Conservation (phyloP, 2,113 vertebrate species). For the Antechinus stuartii region DNA sequence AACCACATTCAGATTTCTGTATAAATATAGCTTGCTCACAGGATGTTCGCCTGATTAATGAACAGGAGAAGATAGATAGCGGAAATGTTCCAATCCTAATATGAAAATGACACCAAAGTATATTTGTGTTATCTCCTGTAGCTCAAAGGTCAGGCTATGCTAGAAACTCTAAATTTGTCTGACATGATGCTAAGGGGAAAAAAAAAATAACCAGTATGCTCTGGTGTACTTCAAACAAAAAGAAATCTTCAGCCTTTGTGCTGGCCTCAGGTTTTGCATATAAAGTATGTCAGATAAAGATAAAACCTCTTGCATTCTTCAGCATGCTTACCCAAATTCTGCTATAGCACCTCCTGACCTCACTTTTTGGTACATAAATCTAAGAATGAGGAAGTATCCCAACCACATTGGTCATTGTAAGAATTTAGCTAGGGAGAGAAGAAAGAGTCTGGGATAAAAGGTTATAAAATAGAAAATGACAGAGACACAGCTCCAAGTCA, state of each 20-base stretch:
- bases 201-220: conserved; percentile 49
- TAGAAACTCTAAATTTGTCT: conserved; percentile 76
- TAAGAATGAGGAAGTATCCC: background rate
- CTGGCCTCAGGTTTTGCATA: conserved; percentile 47
- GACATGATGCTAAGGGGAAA: conserved; percentile 32
- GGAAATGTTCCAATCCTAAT: conserved; percentile 64
- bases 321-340: background rate
- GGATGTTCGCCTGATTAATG: conserved; percentile 71
- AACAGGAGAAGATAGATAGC: conserved; percentile 52
- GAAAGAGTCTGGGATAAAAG: background rate
- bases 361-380: background rate
- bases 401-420: background rate
- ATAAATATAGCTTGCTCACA: conserved; percentile 69
- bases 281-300: conserved; percentile 48
- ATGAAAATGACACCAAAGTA: conserved; percentile 58
- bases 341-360: background rate
- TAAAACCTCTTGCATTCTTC: background rate
- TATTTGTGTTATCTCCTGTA: conserved; percentile 46
- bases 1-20: conserved; percentile 70
- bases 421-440: background rate
- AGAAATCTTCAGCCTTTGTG: conserved; percentile 65
- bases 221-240: conserved; percentile 72
- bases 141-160: conserved; percentile 58
- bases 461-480: background rate
- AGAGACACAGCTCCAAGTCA: background rate